phyloP scores from a whole-genome alignment of 2,113 vertebrate genomes.

The Psittacula cyanocephala region DNA sequence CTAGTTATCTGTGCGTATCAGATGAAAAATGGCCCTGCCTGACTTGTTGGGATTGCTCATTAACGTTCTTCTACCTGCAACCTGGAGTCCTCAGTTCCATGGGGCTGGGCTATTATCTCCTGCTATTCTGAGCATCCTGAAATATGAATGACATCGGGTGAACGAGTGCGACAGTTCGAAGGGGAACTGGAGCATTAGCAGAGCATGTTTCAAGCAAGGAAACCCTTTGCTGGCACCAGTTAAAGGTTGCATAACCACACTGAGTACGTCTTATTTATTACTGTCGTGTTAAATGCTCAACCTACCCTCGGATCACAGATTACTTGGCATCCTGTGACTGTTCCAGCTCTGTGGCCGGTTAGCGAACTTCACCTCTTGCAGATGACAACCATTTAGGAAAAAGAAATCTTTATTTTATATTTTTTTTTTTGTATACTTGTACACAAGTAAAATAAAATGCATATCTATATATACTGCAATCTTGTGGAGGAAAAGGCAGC shows the following conservation, averaged over 20 bases:
- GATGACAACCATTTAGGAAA: slow-evolving; percentile 68
- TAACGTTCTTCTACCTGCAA: not conserved
- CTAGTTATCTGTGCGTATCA: not conserved
- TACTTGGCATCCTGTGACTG: not conserved
- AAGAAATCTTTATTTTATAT: slow-evolving; percentile 88
- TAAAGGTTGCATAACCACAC: not conserved
- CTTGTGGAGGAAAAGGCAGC: slow-evolving; percentile 81
- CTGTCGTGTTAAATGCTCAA: not conserved
- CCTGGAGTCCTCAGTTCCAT: not conserved
- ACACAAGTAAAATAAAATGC: slow-evolving; percentile 99
- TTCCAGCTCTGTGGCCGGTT: not conserved
- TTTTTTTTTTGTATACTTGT: slow-evolving; percentile 83
- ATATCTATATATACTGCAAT: slow-evolving; percentile 93
- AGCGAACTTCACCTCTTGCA: not conserved
- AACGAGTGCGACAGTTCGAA: not conserved
- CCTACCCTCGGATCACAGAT: not conserved
- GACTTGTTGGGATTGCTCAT: not conserved
- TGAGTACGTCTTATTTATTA: not conserved
- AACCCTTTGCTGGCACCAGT: not conserved
- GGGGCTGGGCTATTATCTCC: not conserved
- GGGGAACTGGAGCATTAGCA: not conserved
- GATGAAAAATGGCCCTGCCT: not conserved
- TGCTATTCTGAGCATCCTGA: not conserved
- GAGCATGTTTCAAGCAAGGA: not conserved
- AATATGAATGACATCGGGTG: not conserved